Percentiles rank a stretch among this genome's conserved stretches.
Evolutionary conservation across 1,140 invertebrate species (phyloP).

Genomic region (Drosophila nigrodunni): DNA sequence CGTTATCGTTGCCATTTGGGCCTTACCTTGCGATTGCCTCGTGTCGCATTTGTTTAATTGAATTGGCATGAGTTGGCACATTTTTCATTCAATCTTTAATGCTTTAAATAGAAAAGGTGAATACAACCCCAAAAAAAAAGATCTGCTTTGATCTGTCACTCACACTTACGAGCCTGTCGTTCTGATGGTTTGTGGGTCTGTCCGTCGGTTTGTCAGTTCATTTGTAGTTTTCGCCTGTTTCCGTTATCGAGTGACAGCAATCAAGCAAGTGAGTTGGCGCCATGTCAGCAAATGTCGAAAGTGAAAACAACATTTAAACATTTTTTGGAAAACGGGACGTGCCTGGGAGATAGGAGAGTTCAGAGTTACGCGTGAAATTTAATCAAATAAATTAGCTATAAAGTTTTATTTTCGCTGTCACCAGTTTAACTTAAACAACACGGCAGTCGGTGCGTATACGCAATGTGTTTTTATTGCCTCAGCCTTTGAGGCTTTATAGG

Average conservation of each 20-base stretch:
- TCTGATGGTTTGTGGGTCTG: background rate
- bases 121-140: background rate
- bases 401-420: conserved; percentile 76
- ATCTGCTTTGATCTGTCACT: conserved; percentile 63
- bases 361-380: conserved; percentile 66
- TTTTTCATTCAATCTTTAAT: conserved; percentile 44
- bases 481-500: conserved; percentile 52
- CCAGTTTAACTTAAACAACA: conserved; percentile 37
- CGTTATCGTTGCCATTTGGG: conserved; percentile 34
- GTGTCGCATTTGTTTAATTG: conserved; percentile 69
- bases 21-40: background rate
- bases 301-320: conserved; percentile 60
- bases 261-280: conserved; percentile 39
- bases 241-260: conserved; percentile 69
- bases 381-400: conserved; percentile 83
- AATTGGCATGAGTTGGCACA: conserved; percentile 59
- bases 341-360: conserved; percentile 14
- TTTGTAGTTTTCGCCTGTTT: conserved; percentile 47
- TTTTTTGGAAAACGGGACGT: conserved; percentile 2
- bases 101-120: conserved; percentile 35
- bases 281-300: conserved; percentile 68
- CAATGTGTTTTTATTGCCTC: conserved; percentile 49
- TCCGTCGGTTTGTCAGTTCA: conserved; percentile 36
- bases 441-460: conserved; percentile 57
- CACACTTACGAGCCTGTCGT: background rate